Conservation (phyloP, 2,113 vertebrate species). For the Tupaia tana region DNA sequence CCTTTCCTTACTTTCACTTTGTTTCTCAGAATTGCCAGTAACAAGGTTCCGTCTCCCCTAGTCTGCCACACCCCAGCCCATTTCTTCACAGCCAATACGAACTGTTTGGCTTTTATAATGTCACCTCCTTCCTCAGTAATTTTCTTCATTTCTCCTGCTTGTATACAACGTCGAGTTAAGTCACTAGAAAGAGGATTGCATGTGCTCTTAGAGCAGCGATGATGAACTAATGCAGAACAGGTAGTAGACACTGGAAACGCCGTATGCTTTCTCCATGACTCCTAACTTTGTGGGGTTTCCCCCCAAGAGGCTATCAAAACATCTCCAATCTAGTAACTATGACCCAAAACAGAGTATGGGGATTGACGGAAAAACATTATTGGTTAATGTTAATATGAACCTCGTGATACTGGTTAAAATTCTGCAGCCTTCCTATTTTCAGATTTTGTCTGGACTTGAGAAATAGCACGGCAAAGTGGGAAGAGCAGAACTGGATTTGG, state of each 20-base stretch:
- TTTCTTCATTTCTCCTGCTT: background rate
- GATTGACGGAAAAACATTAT: background rate
- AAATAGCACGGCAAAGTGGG: background rate
- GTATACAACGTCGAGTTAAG: background rate
- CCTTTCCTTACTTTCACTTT: background rate
- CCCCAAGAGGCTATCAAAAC: background rate
- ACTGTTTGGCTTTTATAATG: background rate
- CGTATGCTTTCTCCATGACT: background rate
- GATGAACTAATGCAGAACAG: background rate
- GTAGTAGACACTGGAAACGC: background rate
- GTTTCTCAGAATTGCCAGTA: background rate
- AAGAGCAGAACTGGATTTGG: background rate
- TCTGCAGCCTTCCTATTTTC: background rate
- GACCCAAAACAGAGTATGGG: background rate
- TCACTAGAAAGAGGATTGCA: background rate
- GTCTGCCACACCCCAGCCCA: background rate
- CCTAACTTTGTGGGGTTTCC: background rate
- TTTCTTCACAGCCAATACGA: background rate
- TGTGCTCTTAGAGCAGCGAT: background rate
- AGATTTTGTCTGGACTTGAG: background rate
- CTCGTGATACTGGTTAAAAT: background rate
- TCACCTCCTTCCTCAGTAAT: background rate
- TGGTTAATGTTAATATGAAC: background rate
- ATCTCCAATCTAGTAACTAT: background rate
- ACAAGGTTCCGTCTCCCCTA: background rate